Conservation (phyloP, 2,888 invertebrate genomes). For the Scotopteryx bipunctaria region DNA sequence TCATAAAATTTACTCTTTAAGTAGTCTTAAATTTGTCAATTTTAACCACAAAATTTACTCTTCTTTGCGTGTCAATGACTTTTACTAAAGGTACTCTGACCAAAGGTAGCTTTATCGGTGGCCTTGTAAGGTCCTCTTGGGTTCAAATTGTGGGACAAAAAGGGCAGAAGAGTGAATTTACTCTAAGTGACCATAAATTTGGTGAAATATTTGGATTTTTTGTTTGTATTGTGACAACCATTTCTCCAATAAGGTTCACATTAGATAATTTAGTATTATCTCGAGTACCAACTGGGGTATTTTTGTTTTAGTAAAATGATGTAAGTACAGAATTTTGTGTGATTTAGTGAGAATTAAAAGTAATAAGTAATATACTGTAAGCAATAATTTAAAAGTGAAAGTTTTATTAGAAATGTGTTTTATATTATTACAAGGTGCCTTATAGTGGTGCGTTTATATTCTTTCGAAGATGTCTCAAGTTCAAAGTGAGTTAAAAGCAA, state of each 20-base stretch:
- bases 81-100: too few relatives aligned
- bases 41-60: too few relatives aligned
- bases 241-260: constrained; percentile 54
- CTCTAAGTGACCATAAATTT: background rate
- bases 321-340: constrained; percentile 23
- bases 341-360: constrained; percentile 26
- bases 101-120: too few relatives aligned
- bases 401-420: background rate
- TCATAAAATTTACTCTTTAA: too few relatives aligned
- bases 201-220: background rate
- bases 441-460: constrained; percentile 48
- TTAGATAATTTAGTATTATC: constrained; percentile 52
- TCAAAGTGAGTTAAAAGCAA: constrained; percentile 5
- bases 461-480: constrained; percentile 13
- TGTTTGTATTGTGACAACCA: constrained; percentile 7
- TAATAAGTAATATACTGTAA: constrained; percentile 17
- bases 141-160: too few relatives aligned
- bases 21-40: too few relatives aligned
- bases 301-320: constrained; percentile 12
- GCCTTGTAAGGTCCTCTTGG: too few relatives aligned
- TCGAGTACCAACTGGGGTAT: constrained; percentile 29
- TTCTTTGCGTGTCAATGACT: too few relatives aligned
- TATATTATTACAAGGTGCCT: constrained; percentile 49
- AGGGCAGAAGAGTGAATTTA: too few relatives aligned
- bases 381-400: constrained; percentile 31